Evolutionary conservation across 2,113 vertebrate genomes (phyloP).

Genomic region (Epinephelus cyanopodus): DNA sequence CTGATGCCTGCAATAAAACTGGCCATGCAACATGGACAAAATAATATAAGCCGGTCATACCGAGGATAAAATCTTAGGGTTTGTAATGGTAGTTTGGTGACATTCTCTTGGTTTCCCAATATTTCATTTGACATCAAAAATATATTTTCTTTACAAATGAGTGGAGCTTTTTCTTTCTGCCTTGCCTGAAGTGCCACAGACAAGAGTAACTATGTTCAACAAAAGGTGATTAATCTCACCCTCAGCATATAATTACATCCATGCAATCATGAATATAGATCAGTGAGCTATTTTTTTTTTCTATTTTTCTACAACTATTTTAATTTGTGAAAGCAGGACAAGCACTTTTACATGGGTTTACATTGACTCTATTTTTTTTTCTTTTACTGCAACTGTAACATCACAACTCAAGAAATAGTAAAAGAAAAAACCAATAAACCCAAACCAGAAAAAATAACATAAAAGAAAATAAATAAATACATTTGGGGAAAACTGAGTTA

Average conservation of each 20-base stretch:
- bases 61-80: background rate
- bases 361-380: too few relatives aligned
- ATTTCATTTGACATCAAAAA: background rate
- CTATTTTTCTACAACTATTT: too few relatives aligned
- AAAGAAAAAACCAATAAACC: too few relatives aligned
- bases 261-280: background rate
- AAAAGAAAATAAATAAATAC: too few relatives aligned
- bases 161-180: background rate
- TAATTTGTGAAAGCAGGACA: too few relatives aligned
- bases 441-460: too few relatives aligned
- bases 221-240: background rate
- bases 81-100: background rate
- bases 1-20: conserved; percentile 19
- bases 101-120: background rate
- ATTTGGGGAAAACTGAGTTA: too few relatives aligned
- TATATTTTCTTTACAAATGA: background rate
- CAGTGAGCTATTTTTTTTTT: background rate
- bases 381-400: too few relatives aligned
- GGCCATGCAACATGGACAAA: background rate
- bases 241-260: background rate
- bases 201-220: background rate
- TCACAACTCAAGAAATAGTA: too few relatives aligned
- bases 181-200: background rate
- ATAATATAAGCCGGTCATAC: conserved; percentile 1
- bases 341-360: too few relatives aligned